Conservation (phyloP, 1,140 invertebrate genomes). For the Scylla paramamosain region DNA sequence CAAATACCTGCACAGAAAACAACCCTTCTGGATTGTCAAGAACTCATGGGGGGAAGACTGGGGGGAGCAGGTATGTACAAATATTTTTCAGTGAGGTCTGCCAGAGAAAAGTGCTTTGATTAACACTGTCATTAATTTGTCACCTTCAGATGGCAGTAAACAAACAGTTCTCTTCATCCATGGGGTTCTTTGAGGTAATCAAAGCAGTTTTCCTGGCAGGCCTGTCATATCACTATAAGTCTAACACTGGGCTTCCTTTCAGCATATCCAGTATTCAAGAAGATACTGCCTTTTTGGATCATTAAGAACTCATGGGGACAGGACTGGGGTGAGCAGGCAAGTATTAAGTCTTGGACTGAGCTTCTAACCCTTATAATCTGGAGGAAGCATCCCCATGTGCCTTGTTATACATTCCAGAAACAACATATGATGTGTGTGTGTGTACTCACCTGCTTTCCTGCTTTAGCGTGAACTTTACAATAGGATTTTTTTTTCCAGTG, state of each 20-base stretch:
- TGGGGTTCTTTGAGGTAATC: not conserved
- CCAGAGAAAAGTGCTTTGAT: not conserved
- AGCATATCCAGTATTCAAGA: slow-evolving; percentile 77
- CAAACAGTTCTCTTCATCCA: too few relatives aligned
- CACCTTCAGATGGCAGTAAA: too few relatives aligned
- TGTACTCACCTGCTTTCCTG: too few relatives aligned
- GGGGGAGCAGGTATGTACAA: slow-evolving; percentile 85
- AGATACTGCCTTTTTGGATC: slow-evolving; percentile 89
- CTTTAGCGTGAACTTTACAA: too few relatives aligned
- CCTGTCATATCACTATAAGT: not conserved
- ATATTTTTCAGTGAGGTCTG: not conserved
- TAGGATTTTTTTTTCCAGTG: too few relatives aligned
- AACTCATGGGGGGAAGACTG: slow-evolving; percentile 94
- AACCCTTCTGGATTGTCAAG: slow-evolving; percentile 95
- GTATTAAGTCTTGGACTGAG: slow-evolving; percentile 36
- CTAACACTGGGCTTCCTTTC: slow-evolving; percentile 64
- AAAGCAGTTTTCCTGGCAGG: slow-evolving; percentile 33
- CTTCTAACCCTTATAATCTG: not conserved
- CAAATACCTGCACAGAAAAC: slow-evolving; percentile 74
- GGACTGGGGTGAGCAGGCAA: slow-evolving; percentile 88
- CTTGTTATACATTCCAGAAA: too few relatives aligned
- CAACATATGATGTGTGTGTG: too few relatives aligned
- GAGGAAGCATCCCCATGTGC: not conserved
- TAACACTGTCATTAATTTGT: not conserved
- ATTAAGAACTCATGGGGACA: slow-evolving; percentile 96